Evolutionary conservation across 2,888 invertebrate genomes (phyloP).

Genomic region (Cinara cedri): DNA sequence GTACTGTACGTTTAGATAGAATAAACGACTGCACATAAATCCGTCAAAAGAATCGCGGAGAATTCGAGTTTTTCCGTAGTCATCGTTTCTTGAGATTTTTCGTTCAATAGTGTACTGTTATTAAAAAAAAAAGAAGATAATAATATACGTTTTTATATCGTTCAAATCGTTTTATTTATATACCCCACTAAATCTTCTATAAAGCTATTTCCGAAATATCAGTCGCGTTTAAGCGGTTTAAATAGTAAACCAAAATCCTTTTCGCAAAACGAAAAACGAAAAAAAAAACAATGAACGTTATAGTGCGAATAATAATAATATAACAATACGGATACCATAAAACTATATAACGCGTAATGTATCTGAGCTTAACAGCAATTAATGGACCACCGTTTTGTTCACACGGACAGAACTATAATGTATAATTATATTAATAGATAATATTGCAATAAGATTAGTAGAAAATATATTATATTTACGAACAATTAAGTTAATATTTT

Average conservation of each 20-base stretch:
- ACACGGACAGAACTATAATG: too few species aligned
- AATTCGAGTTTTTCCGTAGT: not conserved
- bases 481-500: too few species aligned
- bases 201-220: not conserved
- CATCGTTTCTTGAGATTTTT: not conserved
- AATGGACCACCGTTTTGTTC: too few species aligned
- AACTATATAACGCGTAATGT: not conserved
- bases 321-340: not conserved
- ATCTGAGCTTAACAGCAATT: too few species aligned
- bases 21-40: not conserved
- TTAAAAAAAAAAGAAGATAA: not conserved
- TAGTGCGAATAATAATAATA: not conserved
- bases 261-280: not conserved
- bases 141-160: not conserved
- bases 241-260: not conserved
- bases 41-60: not conserved
- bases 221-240: not conserved
- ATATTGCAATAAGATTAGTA: too few species aligned
- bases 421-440: too few species aligned
- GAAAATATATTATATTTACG: too few species aligned
- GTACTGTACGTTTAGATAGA: not conserved
- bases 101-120: not conserved
- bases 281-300: not conserved
- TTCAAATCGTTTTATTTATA: not conserved
- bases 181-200: constrained; percentile 3